Evolutionary conservation across 2,113 vertebrate species (phyloP).

Genomic region (Brachyhypopomus gauderio): DNA sequence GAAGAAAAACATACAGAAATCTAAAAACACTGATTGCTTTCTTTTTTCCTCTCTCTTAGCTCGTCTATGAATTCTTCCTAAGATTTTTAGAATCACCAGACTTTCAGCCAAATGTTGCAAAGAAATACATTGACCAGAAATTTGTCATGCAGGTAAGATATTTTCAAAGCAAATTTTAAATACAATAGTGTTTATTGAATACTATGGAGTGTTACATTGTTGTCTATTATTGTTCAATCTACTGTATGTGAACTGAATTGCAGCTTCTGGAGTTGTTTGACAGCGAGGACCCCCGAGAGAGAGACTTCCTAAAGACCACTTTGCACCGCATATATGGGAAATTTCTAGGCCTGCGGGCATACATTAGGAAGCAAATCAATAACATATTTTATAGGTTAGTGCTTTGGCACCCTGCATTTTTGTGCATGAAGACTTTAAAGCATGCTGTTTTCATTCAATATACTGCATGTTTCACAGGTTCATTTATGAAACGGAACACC

Average conservation of each 20-base stretch:
- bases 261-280: slow-evolving; percentile 98
- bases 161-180: neutral
- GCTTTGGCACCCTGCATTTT: neutral
- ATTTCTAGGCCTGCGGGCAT: slow-evolving; percentile 93
- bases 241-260: slow-evolving; percentile 40
- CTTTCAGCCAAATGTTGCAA: slow-evolving; percentile 97
- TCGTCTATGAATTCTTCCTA: slow-evolving; percentile 99
- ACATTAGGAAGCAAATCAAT: slow-evolving; percentile 99
- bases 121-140: slow-evolving; percentile 99
- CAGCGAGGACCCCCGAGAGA: slow-evolving; percentile 96
- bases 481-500: slow-evolving; percentile 99
- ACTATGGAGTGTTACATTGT: neutral
- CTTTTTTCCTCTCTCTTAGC: slow-evolving; percentile 71
- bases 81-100: slow-evolving; percentile 98
- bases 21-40: neutral
- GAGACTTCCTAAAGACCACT: slow-evolving; percentile 98
- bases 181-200: neutral
- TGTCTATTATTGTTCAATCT: neutral
- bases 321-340: slow-evolving; percentile 98
- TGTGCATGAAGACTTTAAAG: neutral
- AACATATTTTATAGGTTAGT: slow-evolving; percentile 99
- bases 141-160: slow-evolving; percentile 95
- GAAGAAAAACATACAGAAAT: neutral
- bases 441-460: neutral
- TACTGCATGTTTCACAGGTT: slow-evolving; percentile 77